Evolutionary conservation across 2,797 vertebrate species (phyloP).

Genomic region (Myotis pilosus): DNA sequence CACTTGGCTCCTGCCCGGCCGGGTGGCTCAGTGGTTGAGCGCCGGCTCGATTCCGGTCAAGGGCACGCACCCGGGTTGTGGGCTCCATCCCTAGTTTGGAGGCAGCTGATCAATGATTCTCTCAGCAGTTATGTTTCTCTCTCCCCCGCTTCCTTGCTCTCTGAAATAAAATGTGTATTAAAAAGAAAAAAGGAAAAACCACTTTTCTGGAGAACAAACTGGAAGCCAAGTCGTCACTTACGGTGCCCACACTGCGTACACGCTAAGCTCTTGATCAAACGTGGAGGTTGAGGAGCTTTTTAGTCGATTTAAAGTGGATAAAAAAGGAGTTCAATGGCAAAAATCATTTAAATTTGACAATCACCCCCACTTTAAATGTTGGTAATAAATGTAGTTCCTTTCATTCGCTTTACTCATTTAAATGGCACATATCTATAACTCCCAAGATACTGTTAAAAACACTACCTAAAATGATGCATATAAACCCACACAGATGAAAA

Average conservation of each 20-base stretch:
- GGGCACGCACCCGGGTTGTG: too few species aligned
- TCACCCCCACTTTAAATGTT: slow-evolving; percentile 26
- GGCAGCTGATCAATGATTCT: too few species aligned
- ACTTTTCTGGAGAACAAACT: background rate
- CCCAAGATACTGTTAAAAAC: slow-evolving; percentile 1
- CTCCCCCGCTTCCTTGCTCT: too few species aligned
- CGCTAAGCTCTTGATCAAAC: slow-evolving; percentile 36
- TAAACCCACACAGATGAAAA: slow-evolving; percentile 35
- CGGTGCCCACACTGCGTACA: background rate
- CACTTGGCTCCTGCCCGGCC: background rate
- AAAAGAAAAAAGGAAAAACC: background rate
- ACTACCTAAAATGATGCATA: slow-evolving; percentile 54
- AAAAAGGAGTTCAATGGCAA: slow-evolving; percentile 55
- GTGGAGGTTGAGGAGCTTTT: slow-evolving; percentile 23
- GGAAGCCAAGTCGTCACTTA: background rate
- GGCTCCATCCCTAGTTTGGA: too few species aligned
- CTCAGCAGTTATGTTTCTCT: too few species aligned
- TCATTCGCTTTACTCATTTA: slow-evolving; percentile 65
- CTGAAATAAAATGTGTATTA: too few species aligned
- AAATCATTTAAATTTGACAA: slow-evolving; percentile 71
- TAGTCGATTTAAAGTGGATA: slow-evolving; percentile 33
- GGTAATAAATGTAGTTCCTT: slow-evolving; percentile 63
- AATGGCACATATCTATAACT: slow-evolving; percentile 61
- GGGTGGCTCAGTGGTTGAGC: too few species aligned
- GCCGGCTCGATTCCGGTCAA: too few species aligned